phyloP scores from a whole-genome alignment of 2,113 vertebrate genomes.

The Elephas maximus region DNA sequence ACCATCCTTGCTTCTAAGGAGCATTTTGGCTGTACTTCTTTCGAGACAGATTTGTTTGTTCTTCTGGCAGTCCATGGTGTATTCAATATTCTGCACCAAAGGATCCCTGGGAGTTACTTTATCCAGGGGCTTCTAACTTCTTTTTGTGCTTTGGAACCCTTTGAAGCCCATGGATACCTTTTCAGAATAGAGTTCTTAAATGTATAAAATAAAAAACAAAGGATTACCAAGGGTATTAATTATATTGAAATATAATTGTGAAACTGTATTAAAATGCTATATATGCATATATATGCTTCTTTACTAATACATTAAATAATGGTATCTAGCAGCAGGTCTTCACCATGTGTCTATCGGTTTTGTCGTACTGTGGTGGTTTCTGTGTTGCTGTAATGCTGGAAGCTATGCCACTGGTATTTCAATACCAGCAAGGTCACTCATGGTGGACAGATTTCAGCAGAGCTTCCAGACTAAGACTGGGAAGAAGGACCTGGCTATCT shows the following conservation, averaged over 20 bases:
- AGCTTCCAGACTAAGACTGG: background rate
- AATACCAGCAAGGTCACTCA: background rate
- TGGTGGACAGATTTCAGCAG: background rate
- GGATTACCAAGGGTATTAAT: background rate
- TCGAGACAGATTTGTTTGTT: background rate
- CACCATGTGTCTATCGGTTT: background rate
- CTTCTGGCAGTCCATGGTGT: background rate
- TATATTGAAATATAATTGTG: background rate
- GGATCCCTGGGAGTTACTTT: background rate
- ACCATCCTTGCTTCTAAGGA: background rate
- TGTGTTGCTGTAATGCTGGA: background rate
- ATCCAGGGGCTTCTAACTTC: background rate
- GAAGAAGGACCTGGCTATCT: background rate
- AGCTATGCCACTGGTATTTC: background rate
- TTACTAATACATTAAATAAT: background rate
- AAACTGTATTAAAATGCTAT: background rate
- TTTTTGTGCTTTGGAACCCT: background rate
- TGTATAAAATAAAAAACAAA: background rate
- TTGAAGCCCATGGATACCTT: background rate
- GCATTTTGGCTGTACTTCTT: background rate
- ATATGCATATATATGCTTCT: background rate
- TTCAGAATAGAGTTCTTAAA: slow-evolving; percentile 49
- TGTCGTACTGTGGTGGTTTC: background rate
- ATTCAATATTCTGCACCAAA: background rate
- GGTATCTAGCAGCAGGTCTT: background rate